Percentiles rank a stretch among this genome's conserved stretches.
phyloP scores from a whole-genome alignment of 2,113 vertebrate species.

The Pachyramphus minor region DNA sequence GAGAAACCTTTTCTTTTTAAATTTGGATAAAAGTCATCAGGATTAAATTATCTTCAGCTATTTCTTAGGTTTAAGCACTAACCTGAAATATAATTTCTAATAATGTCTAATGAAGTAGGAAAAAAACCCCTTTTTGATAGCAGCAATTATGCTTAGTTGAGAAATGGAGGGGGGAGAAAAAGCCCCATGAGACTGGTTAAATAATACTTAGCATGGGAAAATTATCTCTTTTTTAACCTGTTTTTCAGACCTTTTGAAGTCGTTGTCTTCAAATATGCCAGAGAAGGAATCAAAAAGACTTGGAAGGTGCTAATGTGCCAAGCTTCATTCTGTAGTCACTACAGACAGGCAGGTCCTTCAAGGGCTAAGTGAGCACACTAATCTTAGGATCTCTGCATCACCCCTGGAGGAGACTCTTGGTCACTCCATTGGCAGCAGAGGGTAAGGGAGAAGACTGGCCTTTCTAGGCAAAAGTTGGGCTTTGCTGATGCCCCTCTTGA shows the following conservation, averaged over 20 bases:
- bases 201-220: neutral
- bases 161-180: neutral
- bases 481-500: neutral
- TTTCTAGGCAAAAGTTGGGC: neutral
- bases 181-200: neutral
- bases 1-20: neutral
- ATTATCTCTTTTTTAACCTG: neutral
- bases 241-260: neutral
- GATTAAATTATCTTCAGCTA: neutral
- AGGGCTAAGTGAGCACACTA: neutral
- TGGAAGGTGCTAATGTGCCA: neutral
- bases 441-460: neutral
- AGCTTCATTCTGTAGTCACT: neutral
- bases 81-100: neutral
- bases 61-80: neutral
- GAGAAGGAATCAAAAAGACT: neutral
- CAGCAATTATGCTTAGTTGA: neutral
- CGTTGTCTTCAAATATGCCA: neutral
- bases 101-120: neutral
- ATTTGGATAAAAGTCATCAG: neutral
- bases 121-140: neutral
- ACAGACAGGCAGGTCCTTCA: accelerated
- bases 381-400: neutral
- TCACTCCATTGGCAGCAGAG: neutral
- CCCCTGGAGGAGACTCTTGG: neutral